Evolutionary conservation across 2,888 invertebrate genomes (phyloP).

Genomic region (Meghimatium bilineatum): DNA sequence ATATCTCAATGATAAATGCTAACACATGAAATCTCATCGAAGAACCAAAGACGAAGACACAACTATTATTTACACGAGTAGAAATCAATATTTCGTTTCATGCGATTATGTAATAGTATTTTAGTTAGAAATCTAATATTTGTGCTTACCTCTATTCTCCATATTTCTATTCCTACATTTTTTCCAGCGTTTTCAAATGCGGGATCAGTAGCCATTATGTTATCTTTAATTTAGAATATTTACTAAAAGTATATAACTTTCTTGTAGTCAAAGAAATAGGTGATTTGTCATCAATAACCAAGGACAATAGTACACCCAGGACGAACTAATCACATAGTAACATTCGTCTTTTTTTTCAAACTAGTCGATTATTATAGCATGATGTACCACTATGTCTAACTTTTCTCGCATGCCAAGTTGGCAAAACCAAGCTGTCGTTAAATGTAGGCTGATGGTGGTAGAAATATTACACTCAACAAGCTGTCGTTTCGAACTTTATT

Average conservation of each 20-base stretch:
- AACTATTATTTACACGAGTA: no score
- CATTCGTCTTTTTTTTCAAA: background rate
- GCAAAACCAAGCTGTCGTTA: background rate
- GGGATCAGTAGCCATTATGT: slow-evolving; percentile 67
- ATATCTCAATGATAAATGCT: no score
- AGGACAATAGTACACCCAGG: background rate
- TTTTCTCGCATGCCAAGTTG: background rate
- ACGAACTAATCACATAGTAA: background rate
- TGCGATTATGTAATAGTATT: no score
- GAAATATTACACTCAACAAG: background rate
- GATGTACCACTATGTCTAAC: background rate
- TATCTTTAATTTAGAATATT: background rate
- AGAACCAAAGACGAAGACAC: no score
- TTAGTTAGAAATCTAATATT: no score
- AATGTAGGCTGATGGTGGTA: background rate
- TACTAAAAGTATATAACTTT: background rate
- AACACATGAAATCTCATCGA: no score
- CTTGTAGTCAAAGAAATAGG: background rate
- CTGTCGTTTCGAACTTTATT: background rate
- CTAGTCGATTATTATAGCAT: background rate
- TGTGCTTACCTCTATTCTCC: slow-evolving; percentile 88
- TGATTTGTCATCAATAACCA: background rate
- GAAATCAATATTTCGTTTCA: no score
- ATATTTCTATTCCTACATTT: slow-evolving; percentile 84
- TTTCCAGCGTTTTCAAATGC: slow-evolving; percentile 86